Conservation (phyloP, 2,113 vertebrate genomes). For the Phrynosoma blainvillii region DNA sequence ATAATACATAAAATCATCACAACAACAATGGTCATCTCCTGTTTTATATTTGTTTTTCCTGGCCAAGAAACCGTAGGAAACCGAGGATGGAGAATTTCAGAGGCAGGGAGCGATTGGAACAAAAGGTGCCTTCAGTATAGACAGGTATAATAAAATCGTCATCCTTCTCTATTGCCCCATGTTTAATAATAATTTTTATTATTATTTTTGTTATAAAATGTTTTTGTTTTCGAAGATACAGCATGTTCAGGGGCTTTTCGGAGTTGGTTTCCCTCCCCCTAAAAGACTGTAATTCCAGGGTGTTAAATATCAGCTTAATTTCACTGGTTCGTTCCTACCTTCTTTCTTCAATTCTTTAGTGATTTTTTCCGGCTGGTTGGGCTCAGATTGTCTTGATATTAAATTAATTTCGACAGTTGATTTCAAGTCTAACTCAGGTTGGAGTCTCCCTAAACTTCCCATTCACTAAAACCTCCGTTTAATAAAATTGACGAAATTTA, state of each 20-base stretch:
- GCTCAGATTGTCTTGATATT: not conserved
- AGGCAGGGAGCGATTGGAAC: not conserved
- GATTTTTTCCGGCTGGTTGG: not conserved
- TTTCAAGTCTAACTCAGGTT: not conserved
- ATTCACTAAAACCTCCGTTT: not conserved
- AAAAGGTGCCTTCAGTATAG: not conserved
- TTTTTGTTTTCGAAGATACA: not conserved
- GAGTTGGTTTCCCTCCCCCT: too few relatives aligned
- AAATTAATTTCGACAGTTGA: not conserved
- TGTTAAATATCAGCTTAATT: conserved; percentile 5
- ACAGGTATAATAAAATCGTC: too few relatives aligned
- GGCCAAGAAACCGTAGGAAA: not conserved
- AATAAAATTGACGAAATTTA: not conserved
- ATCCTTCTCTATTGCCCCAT: too few relatives aligned
- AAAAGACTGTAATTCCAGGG: not conserved
- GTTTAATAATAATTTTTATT: too few relatives aligned
- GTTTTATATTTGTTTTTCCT: not conserved
- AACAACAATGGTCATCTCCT: too few relatives aligned
- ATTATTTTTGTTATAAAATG: too few relatives aligned
- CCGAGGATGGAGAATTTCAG: not conserved
- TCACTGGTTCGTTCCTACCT: not conserved
- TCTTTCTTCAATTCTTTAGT: not conserved
- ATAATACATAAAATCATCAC: too few relatives aligned
- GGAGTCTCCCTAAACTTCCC: not conserved
- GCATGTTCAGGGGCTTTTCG: not conserved